Conservation (phyloP, 2,888 invertebrate species). For the Thera obeliscata region DNA sequence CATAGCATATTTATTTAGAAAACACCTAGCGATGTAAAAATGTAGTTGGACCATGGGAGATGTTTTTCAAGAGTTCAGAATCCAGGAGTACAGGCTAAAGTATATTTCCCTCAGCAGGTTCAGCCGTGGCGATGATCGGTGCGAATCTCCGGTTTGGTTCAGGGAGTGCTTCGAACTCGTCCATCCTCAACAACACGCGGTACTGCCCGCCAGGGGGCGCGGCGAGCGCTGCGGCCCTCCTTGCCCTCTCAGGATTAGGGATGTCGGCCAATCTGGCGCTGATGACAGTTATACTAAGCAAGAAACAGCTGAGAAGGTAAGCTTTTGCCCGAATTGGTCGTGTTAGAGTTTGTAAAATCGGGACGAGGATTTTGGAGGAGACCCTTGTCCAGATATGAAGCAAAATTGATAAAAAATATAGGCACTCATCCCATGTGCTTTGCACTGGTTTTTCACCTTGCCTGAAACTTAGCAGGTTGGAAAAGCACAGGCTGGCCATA, state of each 20-base stretch:
- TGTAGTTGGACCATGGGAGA: too few species aligned
- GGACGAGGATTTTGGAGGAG: too few species aligned
- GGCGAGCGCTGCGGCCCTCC: conserved; percentile 90
- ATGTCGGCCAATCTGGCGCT: conserved; percentile 92
- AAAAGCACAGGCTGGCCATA: too few species aligned
- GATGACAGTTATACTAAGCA: conserved; percentile 91
- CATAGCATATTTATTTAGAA: too few species aligned
- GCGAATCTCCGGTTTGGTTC: conserved; percentile 90
- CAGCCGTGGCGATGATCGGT: conserved; percentile 91
- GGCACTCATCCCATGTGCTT: too few species aligned
- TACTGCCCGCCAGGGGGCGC: conserved; percentile 92
- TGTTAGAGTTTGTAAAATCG: too few species aligned
- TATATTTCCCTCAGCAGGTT: conserved; percentile 74
- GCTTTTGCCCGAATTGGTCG: conserved; percentile 31
- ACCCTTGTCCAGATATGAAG: too few species aligned
- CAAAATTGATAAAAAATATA: too few species aligned
- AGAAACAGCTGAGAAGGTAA: conserved; percentile 91
- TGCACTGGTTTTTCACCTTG: too few species aligned
- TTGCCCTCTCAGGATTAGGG: conserved; percentile 90
- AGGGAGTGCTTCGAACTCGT: conserved; percentile 86
- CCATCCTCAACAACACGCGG: conserved; percentile 88
- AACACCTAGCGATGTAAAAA: too few species aligned
- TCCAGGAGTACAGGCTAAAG: neutral
- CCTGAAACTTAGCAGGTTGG: too few species aligned
- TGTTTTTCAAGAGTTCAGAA: too few species aligned